These are phyloP conservation scores for Chrysolina americana DNA, from an alignment of 2,888 invertebrate species.

Conservation along the genomic window DNA sequence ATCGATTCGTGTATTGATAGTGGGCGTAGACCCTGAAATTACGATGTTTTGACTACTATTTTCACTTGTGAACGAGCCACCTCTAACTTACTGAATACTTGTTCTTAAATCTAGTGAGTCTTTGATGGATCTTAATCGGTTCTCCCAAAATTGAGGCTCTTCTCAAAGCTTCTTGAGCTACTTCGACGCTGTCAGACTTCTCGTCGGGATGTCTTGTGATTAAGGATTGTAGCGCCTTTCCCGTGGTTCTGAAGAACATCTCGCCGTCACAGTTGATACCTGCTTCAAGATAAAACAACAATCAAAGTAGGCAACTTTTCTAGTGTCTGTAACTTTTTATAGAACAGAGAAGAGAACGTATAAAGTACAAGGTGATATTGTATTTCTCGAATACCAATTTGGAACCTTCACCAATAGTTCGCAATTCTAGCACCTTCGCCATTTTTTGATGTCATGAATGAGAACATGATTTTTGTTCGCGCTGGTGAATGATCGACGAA, in stretches of 20 bases:
- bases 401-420: too few species aligned
- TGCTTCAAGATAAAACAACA: slow-evolving; percentile 52
- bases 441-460: too few species aligned
- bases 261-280: slow-evolving; percentile 76
- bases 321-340: too few species aligned
- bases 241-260: slow-evolving; percentile 79
- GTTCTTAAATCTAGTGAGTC: slow-evolving; percentile 81
- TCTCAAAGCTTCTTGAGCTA: slow-evolving; percentile 78
- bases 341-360: too few species aligned
- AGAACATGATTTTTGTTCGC: too few species aligned
- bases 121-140: slow-evolving; percentile 75
- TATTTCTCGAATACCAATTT: too few species aligned
- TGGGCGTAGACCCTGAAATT: slow-evolving; percentile 78
- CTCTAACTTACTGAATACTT: slow-evolving; percentile 72
- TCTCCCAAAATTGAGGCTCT: slow-evolving; percentile 78
- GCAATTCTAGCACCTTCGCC: too few species aligned
- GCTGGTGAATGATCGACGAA: too few species aligned
- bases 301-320: neutral
- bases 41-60: neutral
- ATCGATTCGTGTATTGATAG: slow-evolving; percentile 81
- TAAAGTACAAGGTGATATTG: too few species aligned
- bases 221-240: slow-evolving; percentile 79
- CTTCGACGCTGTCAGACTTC: slow-evolving; percentile 75
- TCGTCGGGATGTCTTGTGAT: slow-evolving; percentile 73
- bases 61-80: slow-evolving; percentile 6